These are phyloP conservation scores for Melanitta fusca DNA, from an alignment of 2,797 vertebrate species.

Conservation along the genomic window DNA sequence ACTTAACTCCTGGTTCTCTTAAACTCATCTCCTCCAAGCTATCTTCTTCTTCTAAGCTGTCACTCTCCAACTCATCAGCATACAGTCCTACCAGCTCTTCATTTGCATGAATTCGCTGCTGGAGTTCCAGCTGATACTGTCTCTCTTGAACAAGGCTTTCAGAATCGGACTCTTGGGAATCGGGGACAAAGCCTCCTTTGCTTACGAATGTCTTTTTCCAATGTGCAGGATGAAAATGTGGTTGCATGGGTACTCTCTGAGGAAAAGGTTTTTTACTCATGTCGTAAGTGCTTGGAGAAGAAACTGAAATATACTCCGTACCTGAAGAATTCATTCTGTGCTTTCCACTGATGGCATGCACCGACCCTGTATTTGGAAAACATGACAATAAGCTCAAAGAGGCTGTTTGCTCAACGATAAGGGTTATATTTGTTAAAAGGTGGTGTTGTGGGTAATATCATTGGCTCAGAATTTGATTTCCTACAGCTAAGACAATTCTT, in stretches of 20 bases:
- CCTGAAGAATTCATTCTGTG: not conserved
- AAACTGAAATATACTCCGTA: not conserved
- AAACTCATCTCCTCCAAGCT: not conserved
- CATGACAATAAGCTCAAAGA: not conserved
- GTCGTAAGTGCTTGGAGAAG: not conserved
- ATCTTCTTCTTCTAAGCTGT: slow-evolving; percentile 81
- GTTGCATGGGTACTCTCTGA: not conserved
- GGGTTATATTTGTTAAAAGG: not conserved
- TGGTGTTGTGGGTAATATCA: not conserved
- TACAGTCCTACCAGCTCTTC: not conserved
- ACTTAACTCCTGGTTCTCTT: not conserved
- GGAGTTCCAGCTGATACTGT: slow-evolving; percentile 54
- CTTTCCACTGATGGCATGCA: not conserved
- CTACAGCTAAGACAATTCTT: not conserved
- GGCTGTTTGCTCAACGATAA: not conserved
- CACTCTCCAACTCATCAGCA: slow-evolving; percentile 35
- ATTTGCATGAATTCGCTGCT: not conserved
- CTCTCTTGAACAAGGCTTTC: slow-evolving; percentile 77
- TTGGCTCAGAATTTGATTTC: not conserved
- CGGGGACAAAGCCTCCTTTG: not conserved
- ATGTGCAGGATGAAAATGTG: not conserved
- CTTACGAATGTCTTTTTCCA: slow-evolving; percentile 10
- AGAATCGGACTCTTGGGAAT: slow-evolving; percentile 77
- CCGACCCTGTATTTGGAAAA: slow-evolving; percentile 33
- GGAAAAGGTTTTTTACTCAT: not conserved